These are phyloP conservation scores for Gyrodactylus salaris DNA, from an alignment of 1,140 invertebrate species.

Conservation along the genomic window DNA sequence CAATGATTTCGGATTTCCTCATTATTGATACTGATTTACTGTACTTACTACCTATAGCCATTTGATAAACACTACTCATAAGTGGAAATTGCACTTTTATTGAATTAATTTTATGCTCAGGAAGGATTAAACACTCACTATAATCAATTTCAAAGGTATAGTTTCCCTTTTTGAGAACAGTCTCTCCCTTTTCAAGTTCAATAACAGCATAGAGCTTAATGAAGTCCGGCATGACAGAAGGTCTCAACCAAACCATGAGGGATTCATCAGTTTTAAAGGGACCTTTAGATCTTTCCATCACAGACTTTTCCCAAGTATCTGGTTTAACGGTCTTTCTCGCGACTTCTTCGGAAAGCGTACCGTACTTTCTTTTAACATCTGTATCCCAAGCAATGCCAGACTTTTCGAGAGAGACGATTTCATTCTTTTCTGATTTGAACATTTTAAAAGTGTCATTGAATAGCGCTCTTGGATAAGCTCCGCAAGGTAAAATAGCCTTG, in stretches of 20 bases:
- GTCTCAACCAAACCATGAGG: neutral
- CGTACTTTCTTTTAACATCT: neutral
- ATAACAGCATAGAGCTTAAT: neutral
- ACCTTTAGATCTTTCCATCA: neutral
- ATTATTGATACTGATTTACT: too few species aligned
- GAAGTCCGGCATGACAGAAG: neutral
- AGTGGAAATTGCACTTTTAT: too few species aligned
- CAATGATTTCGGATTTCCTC: too few species aligned
- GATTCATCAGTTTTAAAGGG: neutral
- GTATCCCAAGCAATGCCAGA: neutral
- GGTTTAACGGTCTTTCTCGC: neutral
- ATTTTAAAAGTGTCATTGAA: neutral
- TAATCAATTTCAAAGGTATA: neutral
- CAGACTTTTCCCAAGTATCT: neutral
- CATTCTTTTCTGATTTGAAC: neutral
- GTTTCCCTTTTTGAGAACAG: neutral
- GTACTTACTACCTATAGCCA: too few species aligned
- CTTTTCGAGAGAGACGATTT: too few species aligned
- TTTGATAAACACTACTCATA: too few species aligned
- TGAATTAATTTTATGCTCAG: too few species aligned
- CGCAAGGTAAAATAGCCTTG: neutral
- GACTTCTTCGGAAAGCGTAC: neutral
- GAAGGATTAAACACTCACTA: too few species aligned
- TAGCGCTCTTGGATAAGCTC: neutral
- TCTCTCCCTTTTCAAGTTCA: neutral